Base-by-base conservation (phyloP, 2,113 vertebrate species). In the Egretta garzetta region DNA sequence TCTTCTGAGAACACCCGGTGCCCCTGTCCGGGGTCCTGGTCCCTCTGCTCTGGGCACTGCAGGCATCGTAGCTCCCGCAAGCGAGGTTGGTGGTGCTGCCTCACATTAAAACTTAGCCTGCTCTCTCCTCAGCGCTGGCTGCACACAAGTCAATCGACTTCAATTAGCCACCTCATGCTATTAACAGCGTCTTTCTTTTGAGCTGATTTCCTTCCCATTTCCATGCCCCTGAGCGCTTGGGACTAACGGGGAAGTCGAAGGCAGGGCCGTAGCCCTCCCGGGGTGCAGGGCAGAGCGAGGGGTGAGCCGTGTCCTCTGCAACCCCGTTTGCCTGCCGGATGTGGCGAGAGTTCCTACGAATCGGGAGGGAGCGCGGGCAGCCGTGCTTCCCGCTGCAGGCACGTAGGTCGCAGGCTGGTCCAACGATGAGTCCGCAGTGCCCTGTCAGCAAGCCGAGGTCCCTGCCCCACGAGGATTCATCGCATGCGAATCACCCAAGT, bases 21-120 rank as follows among this genome's bases (percentile, higher is more conserved):
- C 8, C 23, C 12, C 24, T 0, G 1, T 9, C 23, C 0, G 0
- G 10, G 32, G 27, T 45, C n/a, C 20, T 1, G 4, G 15, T 49
- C 23, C 12, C 7, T 6, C 15, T 77, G 39, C 47, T n/a, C 20
- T 22, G 32, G 32, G 10, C 18, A 19, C 47, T 59, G 79, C 0
- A 1, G 15, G 43, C 28, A 32, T 28, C 8, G 0, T 9, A 26
- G 28, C 28, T 64, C 35, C 37, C 16, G 10, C 4, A 14, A 47
- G 33, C 17, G 37, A 22, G 8, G 58, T 33, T 33, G 26, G 18
- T 64, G 59, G 28, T 39, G 23, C 16, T 30, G 37, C 39, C 41
- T 20, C 23, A 17, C 17, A 6, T 28, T 64, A 50, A 83, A 84
- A 47, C 58, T 24, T 14, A 72, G 52, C 14, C 58, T 59, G 28